These are phyloP conservation scores for Porites lobata DNA, from an alignment of 92 coral and sea anemone genomes.

Conservation along the genomic window DNA sequence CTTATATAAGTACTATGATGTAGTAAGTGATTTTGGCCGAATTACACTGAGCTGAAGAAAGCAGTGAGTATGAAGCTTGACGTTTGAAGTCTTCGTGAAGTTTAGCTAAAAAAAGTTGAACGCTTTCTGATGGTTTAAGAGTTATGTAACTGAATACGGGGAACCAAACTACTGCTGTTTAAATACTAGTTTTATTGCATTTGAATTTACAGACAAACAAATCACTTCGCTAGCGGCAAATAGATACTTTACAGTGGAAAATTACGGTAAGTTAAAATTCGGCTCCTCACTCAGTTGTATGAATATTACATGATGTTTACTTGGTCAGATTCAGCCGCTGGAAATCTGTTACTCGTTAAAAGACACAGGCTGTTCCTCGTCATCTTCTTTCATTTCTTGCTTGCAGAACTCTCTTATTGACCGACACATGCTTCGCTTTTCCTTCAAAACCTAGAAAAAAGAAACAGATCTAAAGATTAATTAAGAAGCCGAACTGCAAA, in stretches of 20 bases:
- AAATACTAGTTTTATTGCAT: background rate
- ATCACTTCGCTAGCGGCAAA: background rate
- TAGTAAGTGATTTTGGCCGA: no score
- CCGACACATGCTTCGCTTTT: constrained; percentile 1
- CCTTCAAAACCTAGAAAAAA: background rate
- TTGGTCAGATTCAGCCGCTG: background rate
- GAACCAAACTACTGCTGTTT: background rate
- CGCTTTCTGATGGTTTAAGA: no score
- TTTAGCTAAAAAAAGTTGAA: no score
- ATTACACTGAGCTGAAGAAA: no score
- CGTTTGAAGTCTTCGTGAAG: no score
- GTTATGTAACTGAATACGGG: no score
- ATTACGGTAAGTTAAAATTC: background rate
- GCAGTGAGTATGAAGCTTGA: no score
- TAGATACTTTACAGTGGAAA: background rate
- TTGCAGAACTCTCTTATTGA: background rate
- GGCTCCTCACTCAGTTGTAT: background rate
- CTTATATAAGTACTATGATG: no score
- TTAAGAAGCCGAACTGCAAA: no score
- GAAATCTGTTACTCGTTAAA: background rate
- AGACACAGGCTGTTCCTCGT: background rate
- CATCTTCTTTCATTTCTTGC: background rate
- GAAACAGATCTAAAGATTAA: background rate
- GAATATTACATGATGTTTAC: no score
- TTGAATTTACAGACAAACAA: background rate